Percentiles rank a stretch among this genome's conserved stretches.
Conservation (phyloP, 2,113 vertebrate genomes). For the Elephantulus edwardii region DNA sequence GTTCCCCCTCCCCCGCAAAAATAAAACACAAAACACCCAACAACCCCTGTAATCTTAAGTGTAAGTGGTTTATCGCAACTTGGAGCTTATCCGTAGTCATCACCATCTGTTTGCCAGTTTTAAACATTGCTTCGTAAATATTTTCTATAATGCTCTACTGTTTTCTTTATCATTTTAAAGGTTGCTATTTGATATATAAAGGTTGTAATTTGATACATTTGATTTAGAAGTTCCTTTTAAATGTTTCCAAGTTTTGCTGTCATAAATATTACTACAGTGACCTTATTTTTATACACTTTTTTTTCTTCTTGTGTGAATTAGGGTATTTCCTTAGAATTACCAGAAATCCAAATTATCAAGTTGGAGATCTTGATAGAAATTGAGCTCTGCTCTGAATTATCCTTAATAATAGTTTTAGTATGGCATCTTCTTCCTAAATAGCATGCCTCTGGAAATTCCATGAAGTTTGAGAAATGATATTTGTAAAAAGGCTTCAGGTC, state of each 20-base stretch:
- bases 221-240: background rate
- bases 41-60: background rate
- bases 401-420: slow-evolving; percentile 11
- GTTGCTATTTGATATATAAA: background rate
- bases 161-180: slow-evolving; percentile 11
- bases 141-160: background rate
- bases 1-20: no score
- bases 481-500: no score
- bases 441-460: no score
- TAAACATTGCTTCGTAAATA: slow-evolving; percentile 5
- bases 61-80: background rate
- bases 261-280: background rate
- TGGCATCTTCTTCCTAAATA: no score
- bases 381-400: background rate
- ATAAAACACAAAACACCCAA: background rate
- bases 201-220: background rate
- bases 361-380: slow-evolving; percentile 8
- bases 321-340: slow-evolving; percentile 10
- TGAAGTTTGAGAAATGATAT: no score
- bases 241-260: background rate
- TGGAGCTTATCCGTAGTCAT: background rate
- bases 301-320: background rate
- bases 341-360: background rate
- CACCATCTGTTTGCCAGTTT: background rate
- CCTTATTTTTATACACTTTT: background rate